phyloP scores from a whole-genome alignment of 2,888 invertebrate genomes.

The Quadroppia sp. region DNA sequence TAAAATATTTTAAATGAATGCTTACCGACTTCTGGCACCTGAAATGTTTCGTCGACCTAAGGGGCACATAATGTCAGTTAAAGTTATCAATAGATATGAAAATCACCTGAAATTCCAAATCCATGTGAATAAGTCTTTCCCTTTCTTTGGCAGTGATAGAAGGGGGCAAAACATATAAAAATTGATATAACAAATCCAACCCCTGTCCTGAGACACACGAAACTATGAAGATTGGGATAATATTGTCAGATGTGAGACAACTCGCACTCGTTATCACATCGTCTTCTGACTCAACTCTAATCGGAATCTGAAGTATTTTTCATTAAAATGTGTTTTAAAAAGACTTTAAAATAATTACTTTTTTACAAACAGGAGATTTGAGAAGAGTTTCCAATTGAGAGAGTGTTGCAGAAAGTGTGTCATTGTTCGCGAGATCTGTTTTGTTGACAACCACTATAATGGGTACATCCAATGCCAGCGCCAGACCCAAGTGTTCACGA shows the following conservation, averaged over 20 bases:
- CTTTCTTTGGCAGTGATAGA: constrained; percentile 61
- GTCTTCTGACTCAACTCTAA: constrained; percentile 64
- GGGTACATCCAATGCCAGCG: constrained; percentile 59
- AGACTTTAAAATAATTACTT: constrained; percentile 46
- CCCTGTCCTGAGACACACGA: constrained; percentile 86
- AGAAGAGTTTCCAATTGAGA: constrained; percentile 60
- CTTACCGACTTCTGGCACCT: constrained; percentile 59
- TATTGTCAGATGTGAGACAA: constrained; percentile 61
- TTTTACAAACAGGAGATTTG: constrained; percentile 62
- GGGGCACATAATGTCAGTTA: background rate
- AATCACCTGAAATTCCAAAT: constrained; percentile 50
- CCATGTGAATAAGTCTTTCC: constrained; percentile 65
- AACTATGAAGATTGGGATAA: constrained; percentile 72
- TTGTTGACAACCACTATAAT: constrained; percentile 92
- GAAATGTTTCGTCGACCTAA: constrained; percentile 80
- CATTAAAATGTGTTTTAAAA: background rate
- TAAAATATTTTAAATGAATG: background rate
- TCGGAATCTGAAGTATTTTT: constrained; percentile 57
- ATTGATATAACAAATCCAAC: constrained; percentile 73
- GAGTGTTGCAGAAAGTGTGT: constrained; percentile 53
- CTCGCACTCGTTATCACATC: constrained; percentile 71
- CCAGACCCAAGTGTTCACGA: constrained; percentile 76
- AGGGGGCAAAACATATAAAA: constrained; percentile 74
- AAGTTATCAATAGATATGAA: background rate
- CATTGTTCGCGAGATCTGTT: constrained; percentile 69